Percentiles rank a stretch among this genome's conserved stretches.
Conservation (phyloP, 1,140 invertebrate genomes). For the Zaprionus nigranus region DNA sequence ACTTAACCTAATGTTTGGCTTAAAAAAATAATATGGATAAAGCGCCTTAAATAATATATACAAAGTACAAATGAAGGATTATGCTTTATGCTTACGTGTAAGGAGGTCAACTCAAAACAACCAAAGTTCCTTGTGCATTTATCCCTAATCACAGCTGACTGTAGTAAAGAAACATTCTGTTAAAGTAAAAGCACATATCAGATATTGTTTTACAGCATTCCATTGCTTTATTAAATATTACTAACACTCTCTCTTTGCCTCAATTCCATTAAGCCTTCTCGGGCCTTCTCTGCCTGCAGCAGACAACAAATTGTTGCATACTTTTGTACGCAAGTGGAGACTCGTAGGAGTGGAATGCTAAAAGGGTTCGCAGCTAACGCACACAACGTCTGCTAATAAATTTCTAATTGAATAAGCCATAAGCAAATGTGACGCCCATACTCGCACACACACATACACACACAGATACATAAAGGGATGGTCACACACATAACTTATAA, state of each 20-base stretch:
- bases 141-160: too few species aligned
- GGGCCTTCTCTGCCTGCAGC: neutral
- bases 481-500: conserved; percentile 61
- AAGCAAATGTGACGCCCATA: conserved; percentile 40
- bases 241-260: neutral
- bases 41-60: too few species aligned
- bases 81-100: too few species aligned
- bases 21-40: too few species aligned
- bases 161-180: too few species aligned
- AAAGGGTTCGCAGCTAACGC: conserved; percentile 13
- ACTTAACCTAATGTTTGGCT: too few species aligned
- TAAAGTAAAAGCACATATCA: neutral
- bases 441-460: conserved; percentile 8
- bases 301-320: conserved; percentile 37
- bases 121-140: too few species aligned
- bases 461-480: conserved; percentile 3
- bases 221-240: too few species aligned
- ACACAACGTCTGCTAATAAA: conserved; percentile 56
- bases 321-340: conserved; percentile 37
- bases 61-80: too few species aligned
- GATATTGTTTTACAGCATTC: neutral
- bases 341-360: conserved; percentile 36
- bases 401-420: conserved; percentile 71
- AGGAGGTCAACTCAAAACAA: too few species aligned
- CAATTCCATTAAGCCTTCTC: neutral